phyloP scores from a whole-genome alignment of 2,113 vertebrate species.

The Aphyosemion australe region DNA sequence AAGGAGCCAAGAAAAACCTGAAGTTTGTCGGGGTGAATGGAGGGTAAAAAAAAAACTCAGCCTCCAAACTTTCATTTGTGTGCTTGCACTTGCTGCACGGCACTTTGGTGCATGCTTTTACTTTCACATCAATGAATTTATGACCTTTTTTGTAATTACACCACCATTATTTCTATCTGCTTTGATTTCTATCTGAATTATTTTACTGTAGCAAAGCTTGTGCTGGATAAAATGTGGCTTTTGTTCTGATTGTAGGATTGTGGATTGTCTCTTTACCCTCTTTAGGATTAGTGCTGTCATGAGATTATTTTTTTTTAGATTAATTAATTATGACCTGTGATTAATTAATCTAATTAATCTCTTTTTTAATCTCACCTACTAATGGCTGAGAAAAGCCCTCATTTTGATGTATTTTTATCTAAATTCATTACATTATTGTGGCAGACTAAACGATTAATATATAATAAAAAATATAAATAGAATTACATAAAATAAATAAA shows the following conservation, averaged over 20 bases:
- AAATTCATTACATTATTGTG: too few species aligned
- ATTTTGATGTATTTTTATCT: too few species aligned
- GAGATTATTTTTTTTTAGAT: too few species aligned
- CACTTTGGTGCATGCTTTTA: conserved; percentile 2
- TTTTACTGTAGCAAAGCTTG: not conserved
- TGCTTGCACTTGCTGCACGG: conserved; percentile 12
- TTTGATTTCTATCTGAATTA: not conserved
- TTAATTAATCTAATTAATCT: too few species aligned
- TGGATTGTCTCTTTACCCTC: too few species aligned
- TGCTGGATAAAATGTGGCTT: not conserved
- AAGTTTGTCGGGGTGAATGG: conserved; percentile 99
- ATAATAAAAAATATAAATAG: too few species aligned
- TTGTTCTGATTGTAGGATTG: not conserved
- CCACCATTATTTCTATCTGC: not conserved
- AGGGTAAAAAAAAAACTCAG: conserved; percentile 81
- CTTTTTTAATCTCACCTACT: too few species aligned
- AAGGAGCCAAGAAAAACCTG: conserved; percentile 97
- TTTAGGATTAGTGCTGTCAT: too few species aligned
- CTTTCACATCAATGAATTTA: not conserved
- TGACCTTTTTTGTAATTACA: not conserved
- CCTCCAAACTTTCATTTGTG: conserved; percentile 13
- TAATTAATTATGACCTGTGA: too few species aligned
- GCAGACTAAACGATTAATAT: too few species aligned
- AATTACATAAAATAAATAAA: too few species aligned
- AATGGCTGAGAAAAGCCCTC: too few species aligned